These are phyloP conservation scores for Burhinus oedicnemus DNA, from an alignment of 2,113 vertebrate genomes.

Conservation along the genomic window DNA sequence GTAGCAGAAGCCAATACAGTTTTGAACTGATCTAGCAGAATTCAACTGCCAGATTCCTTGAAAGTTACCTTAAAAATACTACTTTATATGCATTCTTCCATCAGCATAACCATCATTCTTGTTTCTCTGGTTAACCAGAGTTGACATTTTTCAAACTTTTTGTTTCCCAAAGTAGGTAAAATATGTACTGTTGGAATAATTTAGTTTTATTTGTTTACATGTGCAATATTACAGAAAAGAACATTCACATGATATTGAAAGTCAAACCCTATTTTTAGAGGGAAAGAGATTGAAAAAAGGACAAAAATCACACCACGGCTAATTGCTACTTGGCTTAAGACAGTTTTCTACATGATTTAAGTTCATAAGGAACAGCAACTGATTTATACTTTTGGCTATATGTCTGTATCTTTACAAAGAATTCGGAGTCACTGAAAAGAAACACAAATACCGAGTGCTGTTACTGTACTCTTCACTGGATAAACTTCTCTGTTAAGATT, in stretches of 20 bases:
- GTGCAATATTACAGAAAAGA: background rate
- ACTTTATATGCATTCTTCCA: background rate
- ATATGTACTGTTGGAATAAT: background rate
- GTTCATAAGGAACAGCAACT: background rate
- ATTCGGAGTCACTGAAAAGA: background rate
- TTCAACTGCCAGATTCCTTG: background rate
- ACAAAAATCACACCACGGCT: background rate
- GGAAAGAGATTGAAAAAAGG: background rate
- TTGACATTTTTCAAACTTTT: background rate
- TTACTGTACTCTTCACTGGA: background rate
- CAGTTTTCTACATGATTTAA: background rate
- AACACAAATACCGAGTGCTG: background rate
- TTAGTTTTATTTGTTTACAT: background rate
- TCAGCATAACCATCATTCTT: background rate
- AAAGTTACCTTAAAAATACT: background rate
- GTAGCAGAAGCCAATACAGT: background rate
- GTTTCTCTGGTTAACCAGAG: background rate
- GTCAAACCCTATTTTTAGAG: background rate
- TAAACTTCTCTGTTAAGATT: background rate
- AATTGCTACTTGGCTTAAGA: background rate
- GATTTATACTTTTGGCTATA: background rate
- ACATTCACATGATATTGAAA: background rate
- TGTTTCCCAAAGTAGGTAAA: background rate
- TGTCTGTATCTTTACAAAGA: background rate
- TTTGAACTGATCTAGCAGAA: background rate